Evolutionary conservation across 2,888 invertebrate species (phyloP), one percentile per base, ranked within the genome.

Genomic region (Hirtodrosophila alboralis): DNA sequence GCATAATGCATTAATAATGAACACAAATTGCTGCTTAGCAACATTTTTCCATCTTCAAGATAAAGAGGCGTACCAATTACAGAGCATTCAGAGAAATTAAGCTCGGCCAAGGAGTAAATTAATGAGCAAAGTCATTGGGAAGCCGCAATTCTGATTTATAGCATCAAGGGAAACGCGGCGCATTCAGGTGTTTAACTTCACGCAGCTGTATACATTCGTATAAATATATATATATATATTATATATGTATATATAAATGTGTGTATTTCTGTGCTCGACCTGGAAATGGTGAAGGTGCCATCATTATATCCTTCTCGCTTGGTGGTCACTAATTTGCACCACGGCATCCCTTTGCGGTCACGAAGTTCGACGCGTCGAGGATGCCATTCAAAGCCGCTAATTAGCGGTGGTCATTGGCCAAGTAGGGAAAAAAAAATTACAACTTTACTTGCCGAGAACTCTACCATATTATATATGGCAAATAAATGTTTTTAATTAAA

Each of bases 311-410:
- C 59, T 47, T n/a, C 37, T 53, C 41, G 53, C 30, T 23, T 61
- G 61, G 38, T 47, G 59, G 71, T 45, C 65, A 60, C 56, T 58
- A 69, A 66, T 75, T 75, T 78, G 64, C 31, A 28, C 16, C 13
- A 23, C 49, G 49, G 21, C 49, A 38, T 37, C 14, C 43, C 18
- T 38, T 41, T 52, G 54, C 16, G 54, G 38, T 31, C 38, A 21
- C 34, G 27, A 28, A 40, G 26, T 33, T 36, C 13, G 18, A 30
- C 49, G 45, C 65, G 65, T 33, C 38, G 41, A 43, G 51, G 47
- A 59, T 67, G 54, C 68, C 70, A 78, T 75, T 83, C 71, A 77
- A 57, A 40, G 59, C 45, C 30, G 27, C 75, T 80, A 85, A 85
- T 84, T 84, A 80, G 69, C 54, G 48, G 8, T 23, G 6, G 23